Conservation (phyloP, 1,140 invertebrate species). For the Sinonovacula constricta region DNA sequence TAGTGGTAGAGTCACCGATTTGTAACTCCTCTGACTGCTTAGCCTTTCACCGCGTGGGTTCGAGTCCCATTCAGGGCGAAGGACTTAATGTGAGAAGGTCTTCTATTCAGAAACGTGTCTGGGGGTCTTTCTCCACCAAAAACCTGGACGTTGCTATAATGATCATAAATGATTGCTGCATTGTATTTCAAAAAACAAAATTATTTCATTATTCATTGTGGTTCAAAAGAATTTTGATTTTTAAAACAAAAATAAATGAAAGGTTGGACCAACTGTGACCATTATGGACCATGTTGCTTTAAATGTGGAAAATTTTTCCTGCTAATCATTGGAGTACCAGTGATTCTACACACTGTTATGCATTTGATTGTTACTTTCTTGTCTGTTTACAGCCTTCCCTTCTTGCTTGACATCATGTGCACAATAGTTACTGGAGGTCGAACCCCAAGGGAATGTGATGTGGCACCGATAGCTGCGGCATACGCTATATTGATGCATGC, state of each 20-base stretch:
- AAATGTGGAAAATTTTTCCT: conserved; percentile 8
- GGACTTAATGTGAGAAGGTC: too few relatives aligned
- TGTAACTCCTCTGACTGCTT: too few relatives aligned
- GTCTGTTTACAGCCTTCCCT: conserved; percentile 3
- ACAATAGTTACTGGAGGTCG: conserved; percentile 9
- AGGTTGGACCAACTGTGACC: too few relatives aligned
- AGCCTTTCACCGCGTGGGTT: too few relatives aligned
- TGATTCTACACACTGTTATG: neutral
- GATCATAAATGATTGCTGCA: too few relatives aligned
- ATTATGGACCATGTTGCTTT: neutral
- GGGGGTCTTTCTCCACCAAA: too few relatives aligned
- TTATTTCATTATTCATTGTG: neutral
- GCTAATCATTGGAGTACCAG: conserved; percentile 1
- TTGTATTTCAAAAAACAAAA: too few relatives aligned
- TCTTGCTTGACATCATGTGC: conserved; percentile 9
- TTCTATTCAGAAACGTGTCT: too few relatives aligned
- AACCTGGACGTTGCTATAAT: too few relatives aligned
- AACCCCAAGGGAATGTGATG: neutral
- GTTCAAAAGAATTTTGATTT: neutral
- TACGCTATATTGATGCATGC: conserved; percentile 17
- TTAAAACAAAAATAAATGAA: conserved; percentile 2
- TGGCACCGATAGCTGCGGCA: neutral
- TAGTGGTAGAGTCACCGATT: too few relatives aligned
- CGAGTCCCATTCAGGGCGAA: too few relatives aligned
- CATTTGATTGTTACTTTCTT: conserved; percentile 2